Evolutionary conservation across 2,888 invertebrate species (phyloP).

Genomic region (Cybosia mesomella): DNA sequence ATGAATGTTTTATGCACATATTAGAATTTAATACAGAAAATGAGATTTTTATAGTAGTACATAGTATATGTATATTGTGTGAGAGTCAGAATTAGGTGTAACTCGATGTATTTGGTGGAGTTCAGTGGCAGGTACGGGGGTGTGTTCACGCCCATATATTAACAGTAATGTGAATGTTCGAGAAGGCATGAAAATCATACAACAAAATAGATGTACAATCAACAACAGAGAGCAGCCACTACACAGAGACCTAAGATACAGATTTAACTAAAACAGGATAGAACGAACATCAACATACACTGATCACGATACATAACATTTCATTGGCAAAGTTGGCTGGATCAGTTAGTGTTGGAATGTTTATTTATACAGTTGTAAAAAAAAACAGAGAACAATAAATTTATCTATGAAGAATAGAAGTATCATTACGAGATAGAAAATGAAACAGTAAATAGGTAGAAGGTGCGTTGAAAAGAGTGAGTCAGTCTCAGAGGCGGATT

Average conservation of each 20-base stretch:
- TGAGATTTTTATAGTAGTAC: constrained; percentile 46
- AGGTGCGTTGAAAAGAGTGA: constrained; percentile 75
- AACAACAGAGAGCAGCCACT: constrained; percentile 88
- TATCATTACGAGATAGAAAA: constrained; percentile 65
- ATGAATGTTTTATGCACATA: not conserved
- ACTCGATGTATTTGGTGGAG: constrained; percentile 85
- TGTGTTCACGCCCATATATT: constrained; percentile 82
- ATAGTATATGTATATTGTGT: constrained; percentile 80
- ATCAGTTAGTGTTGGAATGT: constrained; percentile 68
- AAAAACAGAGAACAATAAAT: constrained; percentile 57
- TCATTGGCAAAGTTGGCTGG: constrained; percentile 54
- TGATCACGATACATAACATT: constrained; percentile 58
- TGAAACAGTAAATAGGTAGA: constrained; percentile 62
- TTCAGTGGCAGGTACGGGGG: constrained; percentile 82
- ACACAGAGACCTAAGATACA: constrained; percentile 85
- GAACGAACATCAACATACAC: constrained; percentile 74
- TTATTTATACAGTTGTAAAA: constrained; percentile 59
- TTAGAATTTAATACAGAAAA: constrained; percentile 40
- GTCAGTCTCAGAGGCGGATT: constrained; percentile 66
- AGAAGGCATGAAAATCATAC: constrained; percentile 86
- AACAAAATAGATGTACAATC: constrained; percentile 85
- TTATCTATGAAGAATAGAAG: constrained; percentile 61
- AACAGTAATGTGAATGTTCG: constrained; percentile 86
- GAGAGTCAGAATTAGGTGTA: constrained; percentile 83
- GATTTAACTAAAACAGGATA: constrained; percentile 82